These are phyloP conservation scores for Tetrapedia diversipes DNA, from an alignment of 2,888 invertebrate genomes.

Conservation along the genomic window DNA sequence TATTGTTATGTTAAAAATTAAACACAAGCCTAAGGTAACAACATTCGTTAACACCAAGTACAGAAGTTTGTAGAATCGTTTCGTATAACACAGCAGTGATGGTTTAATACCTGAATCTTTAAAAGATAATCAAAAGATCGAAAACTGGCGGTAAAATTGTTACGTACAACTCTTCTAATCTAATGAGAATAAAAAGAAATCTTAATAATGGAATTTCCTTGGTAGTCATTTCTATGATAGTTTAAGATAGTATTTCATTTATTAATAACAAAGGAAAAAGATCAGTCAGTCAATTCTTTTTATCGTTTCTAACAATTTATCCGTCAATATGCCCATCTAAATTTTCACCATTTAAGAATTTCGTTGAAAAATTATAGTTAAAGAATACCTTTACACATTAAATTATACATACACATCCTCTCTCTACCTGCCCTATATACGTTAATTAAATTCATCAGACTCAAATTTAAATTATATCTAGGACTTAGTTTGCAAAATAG, in stretches of 20 bases:
- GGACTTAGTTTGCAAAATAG: slow-evolving; percentile 71
- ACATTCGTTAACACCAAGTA: slow-evolving; percentile 15
- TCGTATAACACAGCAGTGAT: neutral
- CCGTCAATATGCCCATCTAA: neutral
- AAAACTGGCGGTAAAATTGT: neutral
- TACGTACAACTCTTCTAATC: neutral
- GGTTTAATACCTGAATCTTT: slow-evolving; percentile 10
- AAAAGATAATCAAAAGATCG: neutral
- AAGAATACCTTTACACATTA: slow-evolving; percentile 33
- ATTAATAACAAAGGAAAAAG: neutral
- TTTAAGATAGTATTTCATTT: neutral
- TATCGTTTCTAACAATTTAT: slow-evolving; percentile 4
- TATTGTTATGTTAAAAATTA: slow-evolving; percentile 25
- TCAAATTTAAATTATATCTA: slow-evolving; percentile 61
- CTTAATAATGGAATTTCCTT: neutral
- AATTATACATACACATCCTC: slow-evolving; percentile 51
- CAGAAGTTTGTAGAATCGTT: neutral
- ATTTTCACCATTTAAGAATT: slow-evolving; percentile 6
- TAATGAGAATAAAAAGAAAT: neutral
- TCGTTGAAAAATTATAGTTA: slow-evolving; percentile 13
- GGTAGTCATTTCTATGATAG: neutral
- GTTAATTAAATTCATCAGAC: slow-evolving; percentile 65
- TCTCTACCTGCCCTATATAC: slow-evolving; percentile 53
- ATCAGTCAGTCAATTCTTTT: neutral
- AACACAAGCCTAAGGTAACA: slow-evolving; percentile 23